Conservation (phyloP, 1,140 invertebrate species). For the Phymorhynchus buccinoides region DNA sequence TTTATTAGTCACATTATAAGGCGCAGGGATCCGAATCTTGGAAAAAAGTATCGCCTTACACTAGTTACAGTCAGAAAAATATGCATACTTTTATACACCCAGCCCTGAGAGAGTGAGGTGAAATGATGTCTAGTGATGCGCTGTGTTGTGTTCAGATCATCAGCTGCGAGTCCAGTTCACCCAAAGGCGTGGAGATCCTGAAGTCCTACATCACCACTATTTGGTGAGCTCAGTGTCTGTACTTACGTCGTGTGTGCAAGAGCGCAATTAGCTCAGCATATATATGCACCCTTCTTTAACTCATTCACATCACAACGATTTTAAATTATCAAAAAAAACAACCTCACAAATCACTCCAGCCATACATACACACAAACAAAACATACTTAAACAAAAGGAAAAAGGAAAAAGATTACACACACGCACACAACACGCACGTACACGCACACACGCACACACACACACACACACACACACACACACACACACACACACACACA, state of each 20-base stretch:
- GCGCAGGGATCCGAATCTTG: no score
- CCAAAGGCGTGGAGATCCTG: constrained; percentile 83
- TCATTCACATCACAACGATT: no score
- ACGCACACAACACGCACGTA: background rate
- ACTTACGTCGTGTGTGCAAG: no score
- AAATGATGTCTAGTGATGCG: no score
- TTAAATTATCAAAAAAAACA: no score
- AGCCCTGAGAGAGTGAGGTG: no score
- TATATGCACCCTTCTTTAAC: background rate
- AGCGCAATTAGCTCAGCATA: no score
- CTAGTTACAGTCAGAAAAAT: no score
- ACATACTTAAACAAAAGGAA: background rate
- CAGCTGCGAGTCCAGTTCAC: constrained; percentile 86
- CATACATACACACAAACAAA: background rate
- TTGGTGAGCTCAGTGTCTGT: constrained; percentile 68
- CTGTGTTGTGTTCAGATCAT: constrained; percentile 80
- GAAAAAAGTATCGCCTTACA: no score
- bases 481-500: background rate
- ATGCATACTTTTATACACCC: no score
- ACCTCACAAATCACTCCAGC: background rate
- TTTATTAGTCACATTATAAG: no score
- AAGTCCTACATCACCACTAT: constrained; percentile 88
- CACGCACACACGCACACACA: background rate
- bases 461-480: background rate
- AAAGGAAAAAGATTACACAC: no score